phyloP scores from a whole-genome alignment of 2,888 invertebrate genomes.

The Dione vanillae region DNA sequence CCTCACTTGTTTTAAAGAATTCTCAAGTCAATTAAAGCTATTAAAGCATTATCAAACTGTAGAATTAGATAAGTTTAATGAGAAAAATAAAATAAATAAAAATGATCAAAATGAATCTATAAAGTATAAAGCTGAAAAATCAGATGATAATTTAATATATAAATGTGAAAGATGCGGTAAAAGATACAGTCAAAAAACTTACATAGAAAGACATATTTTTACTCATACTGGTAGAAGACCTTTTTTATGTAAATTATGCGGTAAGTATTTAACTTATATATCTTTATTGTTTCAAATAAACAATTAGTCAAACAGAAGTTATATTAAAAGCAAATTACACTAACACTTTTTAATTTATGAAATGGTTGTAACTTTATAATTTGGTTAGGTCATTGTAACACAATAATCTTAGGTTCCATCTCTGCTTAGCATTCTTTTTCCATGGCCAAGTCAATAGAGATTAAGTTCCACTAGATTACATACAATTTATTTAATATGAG shows the following conservation, averaged over 20 bases:
- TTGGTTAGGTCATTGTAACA: too few relatives aligned
- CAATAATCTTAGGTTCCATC: too few relatives aligned
- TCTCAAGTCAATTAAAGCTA: slow-evolving; percentile 37
- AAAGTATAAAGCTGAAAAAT: slow-evolving; percentile 45
- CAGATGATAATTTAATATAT: slow-evolving; percentile 50
- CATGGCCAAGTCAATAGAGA: too few relatives aligned
- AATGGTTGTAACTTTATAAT: too few relatives aligned
- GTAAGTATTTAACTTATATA: slow-evolving; percentile 54
- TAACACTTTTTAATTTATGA: too few relatives aligned
- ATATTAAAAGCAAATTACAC: too few relatives aligned
- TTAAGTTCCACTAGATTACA: too few relatives aligned
- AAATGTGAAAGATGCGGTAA: slow-evolving; percentile 63
- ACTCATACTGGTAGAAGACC: slow-evolving; percentile 61
- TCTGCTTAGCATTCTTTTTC: too few relatives aligned
- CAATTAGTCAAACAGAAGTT: too few relatives aligned
- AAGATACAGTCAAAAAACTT: slow-evolving; percentile 53
- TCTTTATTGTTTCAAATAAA: neutral
- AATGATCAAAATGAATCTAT: slow-evolving; percentile 43
- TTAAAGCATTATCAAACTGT: slow-evolving; percentile 38
- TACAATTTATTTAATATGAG: too few relatives aligned
- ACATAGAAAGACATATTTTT: slow-evolving; percentile 57
- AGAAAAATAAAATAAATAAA: slow-evolving; percentile 23
- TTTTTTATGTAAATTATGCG: slow-evolving; percentile 72
- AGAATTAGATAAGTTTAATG: slow-evolving; percentile 43
- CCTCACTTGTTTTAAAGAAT: slow-evolving; percentile 39